Evolutionary conservation across 1,140 invertebrate species (phyloP), one percentile per base, ranked within the genome.

Genomic region (Proctacanthus coquilletti): DNA sequence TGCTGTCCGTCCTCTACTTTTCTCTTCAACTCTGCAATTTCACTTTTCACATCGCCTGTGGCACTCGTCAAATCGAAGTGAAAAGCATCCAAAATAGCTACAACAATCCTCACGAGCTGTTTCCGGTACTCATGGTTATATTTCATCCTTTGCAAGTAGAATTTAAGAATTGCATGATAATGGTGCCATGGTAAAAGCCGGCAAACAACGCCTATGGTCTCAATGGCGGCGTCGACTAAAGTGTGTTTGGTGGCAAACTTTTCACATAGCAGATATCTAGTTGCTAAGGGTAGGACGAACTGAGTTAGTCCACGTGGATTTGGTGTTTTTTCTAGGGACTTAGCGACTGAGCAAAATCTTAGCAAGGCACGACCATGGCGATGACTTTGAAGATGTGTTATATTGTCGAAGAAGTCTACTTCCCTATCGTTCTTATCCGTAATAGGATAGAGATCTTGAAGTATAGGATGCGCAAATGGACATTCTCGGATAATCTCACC

Each of bases 361-460:
- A 76, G 53, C 15, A 94, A 51, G 0, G 86, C 88, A 48, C 82
- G 70, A 1, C 79, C 75, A 52, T 81, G 75, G 46, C 87, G 70
- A 51, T 92, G 84, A 11, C 78, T 62, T 64, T 93, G 83, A 23
- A 85, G 61, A 65, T 97, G 92, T 21, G 74, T 71, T 45, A 92
- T 79, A 51, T 94, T 96, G 46, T 92, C 84, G 53, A 93, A 97
- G 64, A 96, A 93, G 60, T 96, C 89, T 0, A 84, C 75, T 56
- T 97, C 91, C 1, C 66, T 57, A 55, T 96, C 86, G 21, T 65
- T 63, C 47, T 74, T 72, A 52, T 84, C 77, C 0, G 71, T 67
- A 2, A 93, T 62, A 13, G 67, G 56, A 2, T 70, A 61, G 19
- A 95, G 65, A 62, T 93, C 86, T n/a, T 68, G 64, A 5, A 88